A percentile compares a stretch with the other conserved stretches of the same genome.
Evolutionary conservation across 2,797 vertebrate species (phyloP).

Genomic region (Falco cherrug): DNA sequence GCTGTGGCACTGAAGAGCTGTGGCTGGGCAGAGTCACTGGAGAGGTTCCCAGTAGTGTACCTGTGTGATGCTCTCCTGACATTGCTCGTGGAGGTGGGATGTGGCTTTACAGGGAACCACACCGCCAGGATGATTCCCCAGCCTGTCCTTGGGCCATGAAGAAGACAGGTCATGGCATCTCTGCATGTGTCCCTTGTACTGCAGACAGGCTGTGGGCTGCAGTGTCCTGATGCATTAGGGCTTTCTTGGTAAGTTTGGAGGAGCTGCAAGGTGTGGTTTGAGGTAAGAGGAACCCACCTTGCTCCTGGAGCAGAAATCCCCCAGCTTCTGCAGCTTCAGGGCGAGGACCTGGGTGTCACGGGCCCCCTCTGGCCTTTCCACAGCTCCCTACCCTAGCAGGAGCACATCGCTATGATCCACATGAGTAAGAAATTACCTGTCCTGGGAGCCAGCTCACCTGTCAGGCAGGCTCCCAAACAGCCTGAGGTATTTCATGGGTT

Average conservation of each 20-base stretch:
- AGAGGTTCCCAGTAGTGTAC: fast-evolving
- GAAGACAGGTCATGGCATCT: neutral
- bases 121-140: fast-evolving
- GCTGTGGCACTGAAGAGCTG: fast-evolving
- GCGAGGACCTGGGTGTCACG: neutral
- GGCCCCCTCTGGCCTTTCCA: neutral
- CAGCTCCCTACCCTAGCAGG: neutral
- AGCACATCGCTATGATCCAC: fast-evolving
- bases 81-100: neutral
- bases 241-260: fast-evolving
- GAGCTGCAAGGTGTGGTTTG: neutral
- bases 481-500: neutral
- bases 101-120: neutral
- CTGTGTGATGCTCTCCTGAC: neutral
- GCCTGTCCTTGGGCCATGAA: fast-evolving
- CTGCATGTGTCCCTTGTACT: fast-evolving
- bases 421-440: neutral
- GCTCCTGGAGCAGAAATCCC: neutral
- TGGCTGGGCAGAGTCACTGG: neutral
- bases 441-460: neutral
- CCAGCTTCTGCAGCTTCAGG: neutral
- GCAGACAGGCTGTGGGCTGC: neutral
- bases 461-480: neutral
- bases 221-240: neutral
- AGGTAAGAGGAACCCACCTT: neutral